phyloP scores from a whole-genome alignment of 2,113 vertebrate species.

The Reinhardtius hippoglossoides region DNA sequence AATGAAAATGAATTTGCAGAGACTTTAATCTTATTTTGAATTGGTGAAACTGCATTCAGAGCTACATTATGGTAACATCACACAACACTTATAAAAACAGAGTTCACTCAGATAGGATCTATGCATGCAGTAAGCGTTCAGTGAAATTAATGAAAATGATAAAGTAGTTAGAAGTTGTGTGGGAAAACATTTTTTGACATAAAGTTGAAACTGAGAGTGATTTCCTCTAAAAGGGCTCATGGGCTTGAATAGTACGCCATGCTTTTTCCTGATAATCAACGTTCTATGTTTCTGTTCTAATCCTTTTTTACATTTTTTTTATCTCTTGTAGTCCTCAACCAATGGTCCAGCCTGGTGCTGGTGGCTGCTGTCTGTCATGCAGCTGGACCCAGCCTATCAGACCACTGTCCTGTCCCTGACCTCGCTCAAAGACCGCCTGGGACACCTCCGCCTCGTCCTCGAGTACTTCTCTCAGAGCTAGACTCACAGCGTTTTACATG shows the following conservation, averaged over 20 bases:
- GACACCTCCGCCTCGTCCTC: conserved; percentile 86
- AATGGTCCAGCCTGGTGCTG: conserved; percentile 87
- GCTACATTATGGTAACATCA: conserved; percentile 2
- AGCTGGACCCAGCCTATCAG: conserved; percentile 85
- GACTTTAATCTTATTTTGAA: not conserved
- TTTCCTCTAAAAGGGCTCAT: not conserved
- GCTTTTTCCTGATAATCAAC: too few species aligned
- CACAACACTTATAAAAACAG: not conserved
- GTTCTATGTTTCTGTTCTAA: not conserved
- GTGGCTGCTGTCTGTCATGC: conserved; percentile 87
- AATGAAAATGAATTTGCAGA: too few species aligned
- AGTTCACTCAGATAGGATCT: not conserved
- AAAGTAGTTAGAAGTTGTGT: not conserved
- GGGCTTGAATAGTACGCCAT: not conserved
- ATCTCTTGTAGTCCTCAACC: conserved; percentile 70
- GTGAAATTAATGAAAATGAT: not conserved
- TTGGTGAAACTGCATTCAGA: not conserved
- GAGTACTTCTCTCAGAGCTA: conserved; percentile 85
- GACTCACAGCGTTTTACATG: not conserved
- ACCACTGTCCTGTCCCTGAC: conserved; percentile 86
- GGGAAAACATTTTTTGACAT: not conserved
- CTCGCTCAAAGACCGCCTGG: conserved; percentile 85
- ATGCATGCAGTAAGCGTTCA: not conserved
- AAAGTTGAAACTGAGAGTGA: not conserved
- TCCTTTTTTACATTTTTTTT: not conserved